Evolutionary conservation across 2,888 invertebrate species (phyloP).

Genomic region (Norana najaformis): DNA sequence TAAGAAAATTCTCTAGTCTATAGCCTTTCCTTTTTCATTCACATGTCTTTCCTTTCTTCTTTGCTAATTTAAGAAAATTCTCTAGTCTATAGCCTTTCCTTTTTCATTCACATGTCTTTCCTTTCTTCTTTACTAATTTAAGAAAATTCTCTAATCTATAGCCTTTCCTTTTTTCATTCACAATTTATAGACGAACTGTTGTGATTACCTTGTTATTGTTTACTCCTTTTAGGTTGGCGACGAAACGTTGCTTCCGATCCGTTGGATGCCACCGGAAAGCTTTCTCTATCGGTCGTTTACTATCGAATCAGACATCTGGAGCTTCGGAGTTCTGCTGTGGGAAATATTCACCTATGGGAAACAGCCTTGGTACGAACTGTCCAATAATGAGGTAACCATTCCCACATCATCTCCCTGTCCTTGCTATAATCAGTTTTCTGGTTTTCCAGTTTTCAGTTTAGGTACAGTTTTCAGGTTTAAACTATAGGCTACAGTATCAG

Average conservation of each 20-base stretch:
- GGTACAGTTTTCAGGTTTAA: too few species aligned
- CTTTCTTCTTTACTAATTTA: too few species aligned
- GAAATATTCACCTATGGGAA: constrained; percentile 64
- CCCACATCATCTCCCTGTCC: background rate
- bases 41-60: too few species aligned
- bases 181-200: background rate
- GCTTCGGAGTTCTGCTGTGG: constrained; percentile 64
- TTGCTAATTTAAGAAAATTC: too few species aligned
- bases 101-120: too few species aligned
- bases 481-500: too few species aligned
- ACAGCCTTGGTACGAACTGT: constrained; percentile 64
- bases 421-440: background rate
- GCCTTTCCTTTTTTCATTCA: too few species aligned
- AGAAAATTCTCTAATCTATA: too few species aligned
- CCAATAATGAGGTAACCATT: constrained; percentile 61
- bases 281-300: constrained; percentile 64
- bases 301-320: constrained; percentile 64
- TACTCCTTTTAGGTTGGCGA: constrained; percentile 52
- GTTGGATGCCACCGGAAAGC: constrained; percentile 65
- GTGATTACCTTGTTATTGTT: background rate
- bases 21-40: too few species aligned
- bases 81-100: too few species aligned
- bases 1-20: too few species aligned
- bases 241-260: constrained; percentile 62
- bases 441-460: background rate